phyloP scores from a whole-genome alignment of 2,888 invertebrate genomes.

The Pediacus dermestoides region DNA sequence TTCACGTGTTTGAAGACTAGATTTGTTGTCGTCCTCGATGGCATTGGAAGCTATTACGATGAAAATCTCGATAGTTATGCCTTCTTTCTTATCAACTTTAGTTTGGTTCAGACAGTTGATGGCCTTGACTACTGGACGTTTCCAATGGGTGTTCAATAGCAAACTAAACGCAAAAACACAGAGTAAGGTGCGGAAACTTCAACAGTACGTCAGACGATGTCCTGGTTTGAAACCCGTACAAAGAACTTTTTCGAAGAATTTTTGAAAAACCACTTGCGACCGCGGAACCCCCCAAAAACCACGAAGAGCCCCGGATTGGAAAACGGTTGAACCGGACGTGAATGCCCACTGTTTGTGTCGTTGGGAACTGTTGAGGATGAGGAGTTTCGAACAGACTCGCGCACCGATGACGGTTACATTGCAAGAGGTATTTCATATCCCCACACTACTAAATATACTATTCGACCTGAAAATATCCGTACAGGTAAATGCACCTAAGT shows the following conservation, averaged over 20 bases:
- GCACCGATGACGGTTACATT: constrained; percentile 29
- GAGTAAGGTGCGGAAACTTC: constrained; percentile 6
- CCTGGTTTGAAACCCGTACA: not conserved
- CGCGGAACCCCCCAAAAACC: not conserved
- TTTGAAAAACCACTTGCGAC: constrained; percentile 1
- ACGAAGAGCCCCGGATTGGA: not conserved
- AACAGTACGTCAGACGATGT: not conserved
- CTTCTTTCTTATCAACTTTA: no score
- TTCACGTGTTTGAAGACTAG: no score
- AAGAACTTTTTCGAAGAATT: constrained; percentile 1
- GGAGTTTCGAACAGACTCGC: constrained; percentile 1
- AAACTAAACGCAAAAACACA: not conserved
- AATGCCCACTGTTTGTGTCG: constrained; percentile 1
- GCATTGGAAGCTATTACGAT: no score
- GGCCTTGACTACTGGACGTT: constrained; percentile 1
- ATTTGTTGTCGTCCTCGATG: no score
- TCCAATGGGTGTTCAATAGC: not conserved
- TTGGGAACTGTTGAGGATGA: no score
- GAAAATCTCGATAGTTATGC: no score
- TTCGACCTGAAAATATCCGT: constrained; percentile 42
- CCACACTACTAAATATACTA: constrained; percentile 39
- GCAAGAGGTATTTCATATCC: constrained; percentile 28
- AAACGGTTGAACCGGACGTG: constrained; percentile 9
- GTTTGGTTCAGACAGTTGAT: constrained; percentile 5
- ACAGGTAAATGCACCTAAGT: constrained; percentile 49